Conservation (phyloP, 2,888 invertebrate species). For the Tricholauxania praeusta region DNA sequence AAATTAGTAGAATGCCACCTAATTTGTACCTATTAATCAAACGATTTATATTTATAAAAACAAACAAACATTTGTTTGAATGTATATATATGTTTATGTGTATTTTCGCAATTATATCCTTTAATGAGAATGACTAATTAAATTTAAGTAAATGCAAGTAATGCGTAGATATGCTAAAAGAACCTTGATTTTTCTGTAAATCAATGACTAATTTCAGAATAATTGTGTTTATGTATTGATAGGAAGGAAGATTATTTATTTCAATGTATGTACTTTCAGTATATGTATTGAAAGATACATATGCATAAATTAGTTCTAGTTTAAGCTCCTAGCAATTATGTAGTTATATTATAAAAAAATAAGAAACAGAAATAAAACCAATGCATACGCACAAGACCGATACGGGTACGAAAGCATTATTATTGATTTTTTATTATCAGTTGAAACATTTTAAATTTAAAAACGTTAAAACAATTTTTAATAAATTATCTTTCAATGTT, state of each 20-base stretch:
- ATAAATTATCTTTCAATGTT: too few relatives aligned
- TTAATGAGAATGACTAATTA: neutral
- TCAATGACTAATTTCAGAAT: too few relatives aligned
- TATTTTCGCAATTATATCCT: constrained; percentile 1
- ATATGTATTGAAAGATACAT: neutral
- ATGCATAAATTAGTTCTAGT: constrained; percentile 9
- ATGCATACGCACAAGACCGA: constrained; percentile 6
- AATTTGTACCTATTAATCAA: constrained; percentile 34
- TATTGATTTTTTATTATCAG: neutral
- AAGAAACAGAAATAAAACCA: neutral
- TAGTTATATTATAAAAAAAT: neutral
- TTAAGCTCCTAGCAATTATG: neutral
- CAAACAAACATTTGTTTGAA: constrained; percentile 16
- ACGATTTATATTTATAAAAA: constrained; percentile 13
- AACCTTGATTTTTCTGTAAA: too few relatives aligned
- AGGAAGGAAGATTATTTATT: too few relatives aligned
- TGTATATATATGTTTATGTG: neutral
- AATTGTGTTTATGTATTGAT: too few relatives aligned
- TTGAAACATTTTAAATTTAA: neutral
- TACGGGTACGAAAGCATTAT: neutral
- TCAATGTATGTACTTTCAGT: too few relatives aligned
- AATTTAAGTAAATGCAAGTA: neutral
- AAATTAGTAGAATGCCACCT: constrained; percentile 18
- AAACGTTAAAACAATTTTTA: too few relatives aligned
- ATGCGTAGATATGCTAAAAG: neutral